Conservation (phyloP, 2,888 invertebrate species). For the Megalurothrips usitatus region DNA sequence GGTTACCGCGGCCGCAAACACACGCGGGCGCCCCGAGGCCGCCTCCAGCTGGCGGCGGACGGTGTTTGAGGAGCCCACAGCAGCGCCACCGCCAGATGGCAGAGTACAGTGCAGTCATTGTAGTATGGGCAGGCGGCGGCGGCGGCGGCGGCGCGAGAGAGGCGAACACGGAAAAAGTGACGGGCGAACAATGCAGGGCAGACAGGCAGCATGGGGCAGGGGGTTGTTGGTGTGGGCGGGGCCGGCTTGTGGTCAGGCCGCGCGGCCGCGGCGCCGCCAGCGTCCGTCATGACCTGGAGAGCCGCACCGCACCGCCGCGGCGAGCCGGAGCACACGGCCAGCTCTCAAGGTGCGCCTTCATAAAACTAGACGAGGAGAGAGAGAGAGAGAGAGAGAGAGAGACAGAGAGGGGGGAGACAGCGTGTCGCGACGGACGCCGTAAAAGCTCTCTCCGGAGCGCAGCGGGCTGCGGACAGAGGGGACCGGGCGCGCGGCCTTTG, state of each 20-base stretch:
- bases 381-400: no score
- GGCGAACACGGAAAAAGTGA: constrained; percentile 9
- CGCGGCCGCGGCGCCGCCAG: no score
- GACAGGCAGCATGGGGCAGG: background rate
- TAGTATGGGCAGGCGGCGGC: background rate
- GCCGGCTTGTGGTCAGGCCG: background rate
- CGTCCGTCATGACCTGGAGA: background rate
- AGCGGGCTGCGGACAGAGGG: background rate
- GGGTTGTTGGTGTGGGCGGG: background rate
- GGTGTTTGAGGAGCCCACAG: background rate
- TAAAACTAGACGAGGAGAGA: no score
- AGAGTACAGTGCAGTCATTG: no score
- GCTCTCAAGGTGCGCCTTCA: background rate
- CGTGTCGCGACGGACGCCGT: no score
- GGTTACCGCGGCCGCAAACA: background rate
- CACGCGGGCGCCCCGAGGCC: background rate
- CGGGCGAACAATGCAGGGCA: background rate
- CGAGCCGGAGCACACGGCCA: background rate
- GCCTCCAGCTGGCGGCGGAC: background rate
- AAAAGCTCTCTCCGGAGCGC: background rate
- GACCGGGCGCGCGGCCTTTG: background rate
- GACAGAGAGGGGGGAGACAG: no score
- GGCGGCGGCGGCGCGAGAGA: background rate
- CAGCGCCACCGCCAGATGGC: background rate
- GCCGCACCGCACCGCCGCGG: background rate